phyloP scores from a whole-genome alignment of 2,797 vertebrate species.

The Gymnothorax reevesii region DNA sequence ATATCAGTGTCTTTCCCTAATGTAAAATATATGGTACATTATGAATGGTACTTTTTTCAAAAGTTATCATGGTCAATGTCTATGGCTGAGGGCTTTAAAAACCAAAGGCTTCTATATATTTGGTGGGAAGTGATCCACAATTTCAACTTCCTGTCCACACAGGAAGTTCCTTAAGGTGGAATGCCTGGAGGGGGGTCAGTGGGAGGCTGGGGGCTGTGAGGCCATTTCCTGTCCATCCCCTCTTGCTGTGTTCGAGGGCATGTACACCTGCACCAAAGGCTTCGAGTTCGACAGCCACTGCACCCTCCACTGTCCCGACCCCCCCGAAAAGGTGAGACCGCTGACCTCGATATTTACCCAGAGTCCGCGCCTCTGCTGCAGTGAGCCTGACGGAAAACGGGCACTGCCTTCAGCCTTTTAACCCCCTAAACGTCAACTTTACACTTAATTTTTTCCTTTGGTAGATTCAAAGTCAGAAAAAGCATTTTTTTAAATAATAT shows the following conservation, averaged over 20 bases:
- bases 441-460: no score
- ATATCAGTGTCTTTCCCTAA: neutral
- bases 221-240: conserved; percentile 82
- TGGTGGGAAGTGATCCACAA: neutral
- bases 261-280: conserved; percentile 89
- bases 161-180: conserved; percentile 90
- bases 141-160: conserved; percentile 44
- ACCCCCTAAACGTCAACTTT: no score
- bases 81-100: neutral
- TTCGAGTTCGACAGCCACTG: conserved; percentile 82
- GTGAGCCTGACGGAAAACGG: neutral
- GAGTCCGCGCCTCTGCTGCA: neutral
- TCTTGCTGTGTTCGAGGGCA: conserved; percentile 84
- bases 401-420: neutral
- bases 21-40: neutral
- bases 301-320: conserved; percentile 75
- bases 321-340: conserved; percentile 62
- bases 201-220: conserved; percentile 81
- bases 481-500: no score
- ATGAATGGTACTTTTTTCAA: no score
- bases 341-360: neutral
- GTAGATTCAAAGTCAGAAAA: no score
- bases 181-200: conserved; percentile 84
- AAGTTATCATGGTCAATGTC: neutral
- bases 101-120: neutral